Evolutionary conservation across 2,888 invertebrate genomes (phyloP), one percentile per base, ranked within the genome.

Genomic region (Baronia brevicornis): DNA sequence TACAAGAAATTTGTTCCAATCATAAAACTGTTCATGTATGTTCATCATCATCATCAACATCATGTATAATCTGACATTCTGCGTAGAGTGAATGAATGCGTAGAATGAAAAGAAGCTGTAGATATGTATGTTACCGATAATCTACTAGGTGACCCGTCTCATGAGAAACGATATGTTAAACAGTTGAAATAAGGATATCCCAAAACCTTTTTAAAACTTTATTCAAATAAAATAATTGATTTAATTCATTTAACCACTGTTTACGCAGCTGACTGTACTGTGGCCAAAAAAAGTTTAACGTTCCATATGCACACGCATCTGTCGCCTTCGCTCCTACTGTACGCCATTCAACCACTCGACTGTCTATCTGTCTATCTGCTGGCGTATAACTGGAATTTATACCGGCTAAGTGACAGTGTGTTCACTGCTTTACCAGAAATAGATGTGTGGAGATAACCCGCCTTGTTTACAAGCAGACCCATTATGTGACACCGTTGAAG

Each of bases 251-350:
- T n/a, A 29, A 5, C 8, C 6, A 17, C 1, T n/a, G n/a, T n/a
- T n/a, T 19, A 3, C 21, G 32, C 7, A 9, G 24, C 10, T 22
- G 29, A 41, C 8, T 40, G 41, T 50, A 46, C 46, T 3, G 26
- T 30, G 18, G 33, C 31, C 26, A 26, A 31, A 30, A 48, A 48
- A 46, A 41, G 28, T 37, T 34, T 35, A 34, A 38, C 26, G 23
- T 5, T 15, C 43, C 46, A 48, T 38, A 38, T 43, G 44, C 35
- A 25, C 25, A 19, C 36, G 36, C 50, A 48, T 47, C 45, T 51
- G 48, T 47, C 44, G 33, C 28, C 33, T 25, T 24, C 30, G 34
- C 41, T 28, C 36, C 44, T 41, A 46, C 46, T 39, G 41, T 41
- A 33, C 33, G 36, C 40, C 44, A 39, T 37, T 44, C 41, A 39